phyloP scores from a whole-genome alignment of 2,113 vertebrate species.

The Typhlomys cinereus region DNA sequence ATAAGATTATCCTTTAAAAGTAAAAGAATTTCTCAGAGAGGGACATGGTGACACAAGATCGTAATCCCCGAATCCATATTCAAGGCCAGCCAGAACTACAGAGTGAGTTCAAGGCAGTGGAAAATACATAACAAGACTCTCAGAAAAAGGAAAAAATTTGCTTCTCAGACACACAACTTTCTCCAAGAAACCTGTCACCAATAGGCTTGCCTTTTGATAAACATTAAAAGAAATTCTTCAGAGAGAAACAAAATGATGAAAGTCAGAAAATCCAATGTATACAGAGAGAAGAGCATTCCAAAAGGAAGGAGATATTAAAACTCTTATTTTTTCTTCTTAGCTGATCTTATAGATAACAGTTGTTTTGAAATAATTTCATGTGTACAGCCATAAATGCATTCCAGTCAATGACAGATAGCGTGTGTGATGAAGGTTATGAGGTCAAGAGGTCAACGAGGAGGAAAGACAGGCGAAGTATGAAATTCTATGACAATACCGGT shows the following conservation, averaged over 20 bases:
- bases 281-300: not conserved
- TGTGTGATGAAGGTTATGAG: no score
- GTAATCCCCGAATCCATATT: no score
- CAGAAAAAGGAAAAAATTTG: not conserved
- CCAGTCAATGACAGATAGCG: not conserved
- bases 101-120: no score
- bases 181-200: not conserved
- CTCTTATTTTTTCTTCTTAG: not conserved
- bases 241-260: not conserved
- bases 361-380: not conserved
- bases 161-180: not conserved
- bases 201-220: not conserved
- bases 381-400: not conserved
- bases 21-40: not conserved
- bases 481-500: no score
- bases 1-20: not conserved
- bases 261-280: not conserved
- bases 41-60: no score
- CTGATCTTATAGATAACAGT: not conserved
- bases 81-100: no score
- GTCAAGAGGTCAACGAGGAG: no score
- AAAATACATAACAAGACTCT: no score
- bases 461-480: no score
- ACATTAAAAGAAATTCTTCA: not conserved
- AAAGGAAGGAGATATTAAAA: not conserved